Base-by-base conservation (phyloP, 2,888 invertebrate species). In the Aromia moschata region DNA sequence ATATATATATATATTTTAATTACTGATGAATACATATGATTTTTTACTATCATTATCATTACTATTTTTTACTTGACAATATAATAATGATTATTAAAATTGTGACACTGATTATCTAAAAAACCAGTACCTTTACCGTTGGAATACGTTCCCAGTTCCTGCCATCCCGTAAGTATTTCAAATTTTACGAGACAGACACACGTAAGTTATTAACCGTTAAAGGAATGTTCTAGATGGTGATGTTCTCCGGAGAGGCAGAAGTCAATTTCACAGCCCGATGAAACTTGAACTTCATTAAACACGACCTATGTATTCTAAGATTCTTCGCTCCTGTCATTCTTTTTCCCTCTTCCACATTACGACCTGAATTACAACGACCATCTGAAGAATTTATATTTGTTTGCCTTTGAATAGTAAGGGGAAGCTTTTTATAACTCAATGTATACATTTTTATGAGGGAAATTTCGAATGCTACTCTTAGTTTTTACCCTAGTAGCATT, bases 241-340 rank as follows among this genome's bases (percentile, higher is more conserved):
- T 25, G 38, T 38, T 49, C 49, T 30, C 49, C 38, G 15, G 38
- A 40, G 49, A 40, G 25, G 38, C 67, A 63, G 65, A 63, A 74
- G 70, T 73, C 73, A 74, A 74, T 73, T 74, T 74, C 71, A 73
- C 73, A 71, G 68, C 58, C 63, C 70, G 65, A 44, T 70, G 71
- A 57, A 72, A 68, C 69, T 68, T 65, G 67, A 73, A 74, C 69
- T 74, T 72, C 74, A 73, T 74, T 74, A 72, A 49, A 68, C 72
- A 70, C 59, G 60, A 67, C 62, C 58, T 65, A 65, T 63, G 64
- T 55, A 44, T 55, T 55, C 38, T 25, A 55, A 54, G 38, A 55
- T 46, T 55, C 55, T 46, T 37, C 46, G 49, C 49, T 38, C 15
- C 49, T 49, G 30, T 38, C 20, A 16, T 38, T 40, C 25, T 15